Conservation (phyloP, 2,888 invertebrate species). For the Orgyia antiqua region DNA sequence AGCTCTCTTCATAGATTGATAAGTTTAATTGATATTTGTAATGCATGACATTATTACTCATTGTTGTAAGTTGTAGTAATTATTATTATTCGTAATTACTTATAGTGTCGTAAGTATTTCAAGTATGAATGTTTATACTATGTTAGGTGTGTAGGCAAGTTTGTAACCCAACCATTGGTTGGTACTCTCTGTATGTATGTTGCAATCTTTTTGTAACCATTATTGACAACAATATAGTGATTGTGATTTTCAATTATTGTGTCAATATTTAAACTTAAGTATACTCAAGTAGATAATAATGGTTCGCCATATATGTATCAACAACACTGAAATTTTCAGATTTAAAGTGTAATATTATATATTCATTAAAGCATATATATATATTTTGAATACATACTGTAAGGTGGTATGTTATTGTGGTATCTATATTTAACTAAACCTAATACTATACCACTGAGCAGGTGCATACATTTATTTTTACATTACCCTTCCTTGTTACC, state of each 20-base stretch:
- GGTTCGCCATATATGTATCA: slow-evolving; percentile 57
- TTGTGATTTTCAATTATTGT: slow-evolving; percentile 63
- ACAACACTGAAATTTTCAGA: slow-evolving; percentile 57
- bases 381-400: slow-evolving; percentile 27
- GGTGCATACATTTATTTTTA: slow-evolving; percentile 10
- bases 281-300: slow-evolving; percentile 56
- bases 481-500: too few species aligned
- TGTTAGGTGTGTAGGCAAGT: slow-evolving; percentile 40
- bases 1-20: slow-evolving; percentile 28
- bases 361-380: slow-evolving; percentile 66
- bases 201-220: slow-evolving; percentile 37
- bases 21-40: slow-evolving; percentile 16
- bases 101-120: slow-evolving; percentile 42
- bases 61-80: slow-evolving; percentile 44
- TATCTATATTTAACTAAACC: not conserved
- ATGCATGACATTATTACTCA: slow-evolving; percentile 7
- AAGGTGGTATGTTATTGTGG: slow-evolving; percentile 19
- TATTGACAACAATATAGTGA: too few species aligned
- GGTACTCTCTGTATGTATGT: too few species aligned
- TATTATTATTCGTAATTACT: slow-evolving; percentile 49
- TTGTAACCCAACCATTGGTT: too few species aligned
- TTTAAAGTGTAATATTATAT: slow-evolving; percentile 67
- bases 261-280: slow-evolving; percentile 62
- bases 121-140: slow-evolving; percentile 55
- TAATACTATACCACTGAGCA: slow-evolving; percentile 15